Base-by-base conservation (phyloP, 2,888 invertebrate genomes). In the Oscheius sp. region DNA sequence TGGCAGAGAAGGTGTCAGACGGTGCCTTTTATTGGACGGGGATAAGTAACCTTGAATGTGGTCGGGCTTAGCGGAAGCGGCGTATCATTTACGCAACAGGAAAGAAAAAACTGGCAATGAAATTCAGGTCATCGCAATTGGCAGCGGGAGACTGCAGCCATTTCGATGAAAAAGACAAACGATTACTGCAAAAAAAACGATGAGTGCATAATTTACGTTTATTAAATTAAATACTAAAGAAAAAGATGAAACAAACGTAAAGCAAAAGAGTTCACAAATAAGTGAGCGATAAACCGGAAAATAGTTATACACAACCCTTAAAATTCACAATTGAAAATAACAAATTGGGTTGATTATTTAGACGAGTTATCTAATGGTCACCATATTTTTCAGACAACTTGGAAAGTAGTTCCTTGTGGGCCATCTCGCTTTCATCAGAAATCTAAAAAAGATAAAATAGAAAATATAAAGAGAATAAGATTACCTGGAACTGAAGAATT, bases 401-500 rank as follows among this genome's bases (percentile, higher is more conserved):
- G 80, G 73, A 78, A 61, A 88, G 79, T 64, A 88, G 76, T 69
- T 88, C 88, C 75, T 79, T 82, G 82, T 88, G 88, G n/a, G 85
- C 79, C 81, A 88, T 85, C 74, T 88, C 88, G 7, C 86, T 81
- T 75, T 88, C 88, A 75, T 88, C 88, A 21, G 87, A 88, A 25
- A 86, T 80, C 81, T 85, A 78, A 16, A 84, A 18, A 21, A 41
- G 59, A 12, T 7, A 18, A 23, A 0, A 27, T 18, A 29, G 27
- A 21, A n/a, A 18, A 61, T n/a, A 25, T n/a, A 29, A 1, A 16
- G 12, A n/a, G 2, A 13, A 55, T 23, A 23, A 35, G 2, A 18
- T 13, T 43, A 87, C 88, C 85, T 88, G 88, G 80, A 88, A 84
- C 74, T 85, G 88, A 68, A 86, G 78, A 68, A 88, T 85, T 71